These are phyloP conservation scores for Thamnophis elegans DNA, from an alignment of 2,797 vertebrate species.

Conservation along the genomic window DNA sequence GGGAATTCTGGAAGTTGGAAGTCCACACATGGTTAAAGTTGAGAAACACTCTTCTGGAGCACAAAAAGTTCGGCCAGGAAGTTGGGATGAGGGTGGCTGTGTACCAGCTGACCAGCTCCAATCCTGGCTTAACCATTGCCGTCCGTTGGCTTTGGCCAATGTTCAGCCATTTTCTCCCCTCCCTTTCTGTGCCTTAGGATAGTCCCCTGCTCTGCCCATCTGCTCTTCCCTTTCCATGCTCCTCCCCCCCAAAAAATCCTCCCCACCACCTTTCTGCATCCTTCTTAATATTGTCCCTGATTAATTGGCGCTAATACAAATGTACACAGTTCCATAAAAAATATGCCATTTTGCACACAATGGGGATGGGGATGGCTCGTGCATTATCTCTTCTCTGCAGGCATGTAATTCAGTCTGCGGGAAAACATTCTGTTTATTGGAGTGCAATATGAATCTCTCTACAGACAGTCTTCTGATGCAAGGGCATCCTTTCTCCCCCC, in stretches of 20 bases:
- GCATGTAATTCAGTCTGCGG: slow-evolving; percentile 65
- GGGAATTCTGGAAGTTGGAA: not conserved
- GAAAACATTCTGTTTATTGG: slow-evolving; percentile 65
- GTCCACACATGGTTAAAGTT: not conserved
- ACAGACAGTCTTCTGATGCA: slow-evolving; percentile 42
- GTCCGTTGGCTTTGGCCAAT: not conserved
- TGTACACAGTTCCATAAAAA: slow-evolving; percentile 70
- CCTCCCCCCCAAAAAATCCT: not conserved
- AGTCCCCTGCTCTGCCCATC: not conserved
- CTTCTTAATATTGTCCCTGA: slow-evolving; percentile 63
- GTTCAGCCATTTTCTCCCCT: not conserved
- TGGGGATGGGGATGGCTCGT: slow-evolving; percentile 55
- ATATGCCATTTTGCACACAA: slow-evolving; percentile 69
- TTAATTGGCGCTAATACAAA: slow-evolving; percentile 73
- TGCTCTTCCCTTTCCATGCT: slow-evolving; percentile 38
- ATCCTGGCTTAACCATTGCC: not conserved
- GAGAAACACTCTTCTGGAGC: not conserved
- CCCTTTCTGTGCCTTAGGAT: not conserved
- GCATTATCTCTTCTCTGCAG: slow-evolving; percentile 72
- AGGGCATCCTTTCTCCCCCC: not conserved
- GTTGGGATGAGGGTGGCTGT: too few species aligned
- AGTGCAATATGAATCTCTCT: slow-evolving; percentile 60
- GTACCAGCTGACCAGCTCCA: not conserved
- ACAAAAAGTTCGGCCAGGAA: not conserved
- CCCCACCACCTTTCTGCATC: not conserved